These are phyloP conservation scores for Fissipunctia ypsillon DNA, from an alignment of 2,888 invertebrate species.

Conservation along the genomic window DNA sequence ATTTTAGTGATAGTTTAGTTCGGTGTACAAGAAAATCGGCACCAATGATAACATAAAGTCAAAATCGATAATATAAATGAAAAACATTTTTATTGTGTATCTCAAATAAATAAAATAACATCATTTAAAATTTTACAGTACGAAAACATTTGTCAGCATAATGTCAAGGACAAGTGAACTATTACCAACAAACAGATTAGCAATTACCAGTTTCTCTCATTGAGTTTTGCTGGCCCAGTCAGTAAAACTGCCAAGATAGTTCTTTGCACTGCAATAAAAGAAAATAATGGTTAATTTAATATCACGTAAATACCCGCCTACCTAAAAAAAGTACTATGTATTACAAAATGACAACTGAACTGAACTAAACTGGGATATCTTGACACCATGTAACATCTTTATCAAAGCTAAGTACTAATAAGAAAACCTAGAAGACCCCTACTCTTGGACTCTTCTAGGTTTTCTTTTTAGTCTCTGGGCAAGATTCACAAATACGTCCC, in stretches of 20 bases:
- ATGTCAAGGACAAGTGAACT: slow-evolving; percentile 35
- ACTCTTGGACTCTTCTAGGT: not conserved
- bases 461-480: not conserved
- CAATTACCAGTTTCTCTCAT: slow-evolving; percentile 35
- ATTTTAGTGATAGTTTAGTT: no score
- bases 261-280: slow-evolving; percentile 87
- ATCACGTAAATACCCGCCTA: not conserved
- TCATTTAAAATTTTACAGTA: slow-evolving; percentile 35
- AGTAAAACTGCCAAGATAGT: slow-evolving; percentile 91
- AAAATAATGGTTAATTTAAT: not conserved
- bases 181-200: slow-evolving; percentile 11
- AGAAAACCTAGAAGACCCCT: no score
- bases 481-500: no score
- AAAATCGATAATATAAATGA: slow-evolving; percentile 21
- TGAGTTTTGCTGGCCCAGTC: slow-evolving; percentile 88
- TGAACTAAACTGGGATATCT: not conserved
- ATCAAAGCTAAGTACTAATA: not conserved
- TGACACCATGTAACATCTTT: not conserved
- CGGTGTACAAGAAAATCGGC: no score
- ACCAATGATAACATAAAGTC: no score
- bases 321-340: not conserved
- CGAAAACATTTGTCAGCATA: slow-evolving; percentile 27
- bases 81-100: slow-evolving; percentile 37
- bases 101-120: slow-evolving; percentile 31
- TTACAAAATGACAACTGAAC: not conserved